These are phyloP conservation scores for Brachirus orientalis DNA, from an alignment of 2,113 vertebrate genomes.

Conservation along the genomic window DNA sequence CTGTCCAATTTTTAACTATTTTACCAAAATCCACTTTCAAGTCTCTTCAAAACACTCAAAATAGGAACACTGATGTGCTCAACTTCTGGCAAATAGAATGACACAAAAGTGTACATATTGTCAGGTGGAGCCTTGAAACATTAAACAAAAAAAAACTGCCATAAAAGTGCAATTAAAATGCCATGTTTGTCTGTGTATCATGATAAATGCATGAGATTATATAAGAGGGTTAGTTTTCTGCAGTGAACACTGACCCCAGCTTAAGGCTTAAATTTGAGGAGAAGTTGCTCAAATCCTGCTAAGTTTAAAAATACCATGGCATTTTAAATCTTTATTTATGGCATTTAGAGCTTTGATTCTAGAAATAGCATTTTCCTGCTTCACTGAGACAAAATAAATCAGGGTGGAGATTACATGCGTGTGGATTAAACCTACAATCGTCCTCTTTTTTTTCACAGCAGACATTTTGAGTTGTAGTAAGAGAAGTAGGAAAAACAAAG, in stretches of 20 bases:
- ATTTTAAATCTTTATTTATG: slow-evolving; percentile 1
- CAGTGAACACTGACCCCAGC: not conserved
- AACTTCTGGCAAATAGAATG: slow-evolving; percentile 1
- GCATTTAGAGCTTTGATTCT: slow-evolving; percentile 4
- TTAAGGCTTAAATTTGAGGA: not conserved
- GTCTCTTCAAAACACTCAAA: too few relatives aligned
- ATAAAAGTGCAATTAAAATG: slow-evolving; percentile 36
- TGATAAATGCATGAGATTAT: slow-evolving; percentile 14
- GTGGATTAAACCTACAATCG: not conserved
- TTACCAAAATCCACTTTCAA: too few relatives aligned
- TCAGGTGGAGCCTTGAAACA: slow-evolving; percentile 32
- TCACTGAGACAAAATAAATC: not conserved
- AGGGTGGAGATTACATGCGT: too few relatives aligned
- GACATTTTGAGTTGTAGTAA: not conserved
- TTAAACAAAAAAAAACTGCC: slow-evolving; percentile 5
- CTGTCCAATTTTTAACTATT: slow-evolving; percentile 25
- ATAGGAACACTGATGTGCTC: too few relatives aligned
- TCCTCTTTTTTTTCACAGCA: not conserved
- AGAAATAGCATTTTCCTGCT: not conserved
- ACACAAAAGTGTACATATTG: not conserved
- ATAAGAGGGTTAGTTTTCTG: slow-evolving; percentile 6
- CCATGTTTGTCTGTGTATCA: not conserved
- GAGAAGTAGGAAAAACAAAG: not conserved
- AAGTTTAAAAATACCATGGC: not conserved
- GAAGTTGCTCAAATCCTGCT: not conserved